Conservation (phyloP, 2,888 invertebrate genomes). For the Nineta flava region DNA sequence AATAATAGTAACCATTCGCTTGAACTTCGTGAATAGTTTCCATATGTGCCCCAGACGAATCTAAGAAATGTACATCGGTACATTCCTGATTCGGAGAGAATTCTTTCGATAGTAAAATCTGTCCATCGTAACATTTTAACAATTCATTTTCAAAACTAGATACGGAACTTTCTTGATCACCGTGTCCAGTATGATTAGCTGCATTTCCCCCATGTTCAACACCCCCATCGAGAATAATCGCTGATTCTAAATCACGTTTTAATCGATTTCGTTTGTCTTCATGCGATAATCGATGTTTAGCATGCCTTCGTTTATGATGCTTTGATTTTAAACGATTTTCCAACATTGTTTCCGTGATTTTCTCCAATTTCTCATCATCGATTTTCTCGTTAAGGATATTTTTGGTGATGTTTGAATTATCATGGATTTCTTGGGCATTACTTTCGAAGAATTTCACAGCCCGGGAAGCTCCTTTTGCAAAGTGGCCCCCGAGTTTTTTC, state of each 20-base stretch:
- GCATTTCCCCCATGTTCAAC: conserved; percentile 65
- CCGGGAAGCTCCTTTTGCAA: conserved; percentile 35
- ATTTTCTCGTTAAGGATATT: background rate
- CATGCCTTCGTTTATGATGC: conserved; percentile 11
- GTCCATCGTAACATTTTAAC: conserved; percentile 58
- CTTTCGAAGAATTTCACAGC: conserved; percentile 39
- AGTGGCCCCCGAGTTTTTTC: conserved; percentile 42
- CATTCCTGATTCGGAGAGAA: conserved; percentile 55
- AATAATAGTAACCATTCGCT: conserved; percentile 72
- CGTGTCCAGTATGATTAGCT: conserved; percentile 33
- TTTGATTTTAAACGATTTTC: conserved; percentile 8
- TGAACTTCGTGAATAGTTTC: conserved; percentile 52
- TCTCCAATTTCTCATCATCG: background rate
- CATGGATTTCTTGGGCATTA: conserved; percentile 29
- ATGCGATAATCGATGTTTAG: conserved; percentile 8
- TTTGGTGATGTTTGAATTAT: conserved; percentile 8
- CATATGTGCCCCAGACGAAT: conserved; percentile 46
- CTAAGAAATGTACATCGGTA: conserved; percentile 49
- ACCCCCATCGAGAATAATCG: conserved; percentile 45
- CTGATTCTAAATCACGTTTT: conserved; percentile 25
- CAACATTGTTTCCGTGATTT: conserved; percentile 4
- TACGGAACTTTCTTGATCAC: conserved; percentile 45
- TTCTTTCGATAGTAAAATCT: conserved; percentile 53
- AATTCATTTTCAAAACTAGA: conserved; percentile 71
- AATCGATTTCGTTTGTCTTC: conserved; percentile 9